phyloP scores from a whole-genome alignment of 37 sponge, comb jelly and placozoan genomes.

The Axinella damicornis region DNA sequence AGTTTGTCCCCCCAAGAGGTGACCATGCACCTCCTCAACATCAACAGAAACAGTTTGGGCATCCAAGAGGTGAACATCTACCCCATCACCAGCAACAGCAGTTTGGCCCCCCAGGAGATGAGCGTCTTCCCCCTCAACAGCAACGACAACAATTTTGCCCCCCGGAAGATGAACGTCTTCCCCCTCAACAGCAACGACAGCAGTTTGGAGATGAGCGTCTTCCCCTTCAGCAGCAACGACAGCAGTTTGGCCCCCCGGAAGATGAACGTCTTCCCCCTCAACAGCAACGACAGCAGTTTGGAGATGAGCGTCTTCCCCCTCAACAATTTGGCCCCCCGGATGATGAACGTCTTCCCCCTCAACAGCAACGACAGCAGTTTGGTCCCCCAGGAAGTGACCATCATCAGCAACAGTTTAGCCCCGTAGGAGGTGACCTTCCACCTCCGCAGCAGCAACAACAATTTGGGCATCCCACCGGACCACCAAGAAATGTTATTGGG shows the following conservation, averaged over 20 bases:
- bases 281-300: constrained; percentile 11
- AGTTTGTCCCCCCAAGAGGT: no score
- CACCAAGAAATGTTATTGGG: neutral
- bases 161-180: constrained; percentile 25
- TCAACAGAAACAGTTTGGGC: neutral
- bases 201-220: constrained; percentile 9
- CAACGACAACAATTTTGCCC: neutral
- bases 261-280: neutral
- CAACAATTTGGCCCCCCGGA: neutral
- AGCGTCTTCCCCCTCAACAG: constrained; percentile 10
- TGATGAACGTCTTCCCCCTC: neutral
- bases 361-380: constrained; percentile 24
- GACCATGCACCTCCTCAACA: constrained; percentile 1
- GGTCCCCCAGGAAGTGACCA: neutral
- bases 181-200: constrained; percentile 9
- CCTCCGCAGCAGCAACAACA: neutral
- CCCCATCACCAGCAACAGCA: constrained; percentile 16
- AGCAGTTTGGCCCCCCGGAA: constrained; percentile 14
- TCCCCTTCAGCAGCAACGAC: constrained; percentile 22
- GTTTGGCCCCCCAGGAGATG: no score
- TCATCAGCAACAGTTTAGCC: neutral
- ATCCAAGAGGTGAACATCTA: constrained; percentile 24
- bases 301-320: neutral
- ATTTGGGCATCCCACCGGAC: neutral
- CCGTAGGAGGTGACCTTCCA: neutral